Evolutionary conservation across 2,888 invertebrate genomes (phyloP).

Genomic region (Aquatica leii): DNA sequence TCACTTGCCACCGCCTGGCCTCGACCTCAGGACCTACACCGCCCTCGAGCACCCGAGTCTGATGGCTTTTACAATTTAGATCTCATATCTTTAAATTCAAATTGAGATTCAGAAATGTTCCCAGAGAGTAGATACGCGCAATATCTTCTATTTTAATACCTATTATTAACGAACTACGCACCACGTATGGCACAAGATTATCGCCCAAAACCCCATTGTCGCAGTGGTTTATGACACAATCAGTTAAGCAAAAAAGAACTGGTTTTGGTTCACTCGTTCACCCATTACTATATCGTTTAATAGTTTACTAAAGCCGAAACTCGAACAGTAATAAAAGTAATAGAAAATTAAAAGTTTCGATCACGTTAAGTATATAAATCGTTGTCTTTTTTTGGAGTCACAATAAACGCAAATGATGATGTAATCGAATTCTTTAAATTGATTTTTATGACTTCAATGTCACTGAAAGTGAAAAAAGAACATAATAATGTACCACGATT

Average conservation of each 20-base stretch:
- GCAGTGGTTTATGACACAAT: no score
- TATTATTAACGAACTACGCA: no score
- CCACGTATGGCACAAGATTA: no score
- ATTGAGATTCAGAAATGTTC: slow-evolving; percentile 55
- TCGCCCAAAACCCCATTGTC: no score
- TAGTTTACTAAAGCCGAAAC: no score
- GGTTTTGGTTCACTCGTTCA: no score
- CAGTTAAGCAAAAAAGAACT: no score
- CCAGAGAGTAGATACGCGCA: slow-evolving; percentile 15
- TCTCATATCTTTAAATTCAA: slow-evolving; percentile 59
- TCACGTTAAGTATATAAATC: not conserved
- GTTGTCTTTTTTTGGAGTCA: not conserved
- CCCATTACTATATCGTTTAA: no score
- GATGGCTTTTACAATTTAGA: slow-evolving; percentile 57
- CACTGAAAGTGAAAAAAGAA: slow-evolving; percentile 2
- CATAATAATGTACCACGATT: slow-evolving; percentile 6
- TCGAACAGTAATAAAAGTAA: no score
- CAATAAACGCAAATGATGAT: slow-evolving; percentile 8
- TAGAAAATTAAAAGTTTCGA: no score
- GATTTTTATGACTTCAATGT: slow-evolving; percentile 8
- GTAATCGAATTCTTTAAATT: slow-evolving; percentile 6
- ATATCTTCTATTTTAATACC: slow-evolving; percentile 8
- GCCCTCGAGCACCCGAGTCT: slow-evolving; percentile 57
- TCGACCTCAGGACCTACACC: slow-evolving; percentile 59
- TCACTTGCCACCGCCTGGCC: slow-evolving; percentile 62